A percentile compares a stretch with the other conserved stretches of the same genome.
Conservation (phyloP, 2,797 vertebrate species). For the Anomalospiza imberbis region DNA sequence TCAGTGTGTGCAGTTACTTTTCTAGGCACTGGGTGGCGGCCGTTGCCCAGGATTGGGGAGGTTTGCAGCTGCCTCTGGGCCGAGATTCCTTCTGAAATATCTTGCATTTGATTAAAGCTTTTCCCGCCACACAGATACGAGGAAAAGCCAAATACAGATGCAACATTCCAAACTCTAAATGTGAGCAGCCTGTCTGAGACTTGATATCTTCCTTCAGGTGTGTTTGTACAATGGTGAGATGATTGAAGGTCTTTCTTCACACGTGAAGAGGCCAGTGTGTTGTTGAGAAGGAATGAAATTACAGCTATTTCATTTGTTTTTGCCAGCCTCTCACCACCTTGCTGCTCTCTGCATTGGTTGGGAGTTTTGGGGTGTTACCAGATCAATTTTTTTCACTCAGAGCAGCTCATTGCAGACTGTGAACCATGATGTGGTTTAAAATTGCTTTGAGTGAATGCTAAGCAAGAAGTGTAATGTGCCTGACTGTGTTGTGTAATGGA, state of each 20-base stretch:
- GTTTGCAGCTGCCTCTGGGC: background rate
- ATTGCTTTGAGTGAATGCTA: background rate
- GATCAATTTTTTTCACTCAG: background rate
- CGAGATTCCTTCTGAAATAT: background rate
- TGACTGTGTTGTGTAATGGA: background rate
- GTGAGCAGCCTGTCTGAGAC: background rate
- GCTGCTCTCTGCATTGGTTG: background rate
- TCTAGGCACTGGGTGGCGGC: conserved; percentile 30
- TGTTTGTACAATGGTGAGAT: background rate
- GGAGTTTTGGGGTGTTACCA: background rate
- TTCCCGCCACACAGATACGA: background rate
- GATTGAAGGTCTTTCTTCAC: background rate
- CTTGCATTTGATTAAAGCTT: background rate
- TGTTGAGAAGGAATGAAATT: background rate
- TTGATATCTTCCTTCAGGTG: background rate
- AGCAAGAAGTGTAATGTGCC: background rate
- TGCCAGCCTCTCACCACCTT: background rate
- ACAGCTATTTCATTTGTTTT: background rate
- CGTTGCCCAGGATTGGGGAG: background rate
- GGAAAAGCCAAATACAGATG: background rate
- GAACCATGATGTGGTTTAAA: background rate
- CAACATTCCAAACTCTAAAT: background rate
- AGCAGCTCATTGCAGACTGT: background rate
- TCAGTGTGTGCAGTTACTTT: background rate
- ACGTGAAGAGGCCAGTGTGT: background rate